Base-by-base conservation (phyloP, 2,113 vertebrate species). In the Chamaetylas fuelleborni region DNA sequence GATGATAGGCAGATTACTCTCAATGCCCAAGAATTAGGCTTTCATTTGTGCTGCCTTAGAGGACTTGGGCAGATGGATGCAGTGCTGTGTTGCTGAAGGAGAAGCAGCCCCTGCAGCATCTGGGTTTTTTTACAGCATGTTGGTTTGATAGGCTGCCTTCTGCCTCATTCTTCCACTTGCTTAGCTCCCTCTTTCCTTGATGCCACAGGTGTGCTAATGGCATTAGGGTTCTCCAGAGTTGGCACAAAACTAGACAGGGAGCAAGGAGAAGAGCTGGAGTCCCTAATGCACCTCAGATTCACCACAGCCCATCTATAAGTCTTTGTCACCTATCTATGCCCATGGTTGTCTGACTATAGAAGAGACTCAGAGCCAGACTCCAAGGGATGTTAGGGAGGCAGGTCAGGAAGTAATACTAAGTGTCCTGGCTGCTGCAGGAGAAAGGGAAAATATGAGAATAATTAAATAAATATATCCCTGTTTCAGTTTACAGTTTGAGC, bases 181-280 rank as follows among this genome's bases (percentile, higher is more conserved):
- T 93, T 56, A 92, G 28, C 38, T 82, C 38, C 43, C 11, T 36
- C 62, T 88, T 92, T 57, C 45, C 54, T 57, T 58, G 36, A 60
- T 26, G 34, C n/a, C 9, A 3, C n/a, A 54, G 56, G 31, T 5
- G 1, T 47, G 42, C 29, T 47, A 50, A 22, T 14, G 53, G 26
- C 51, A 67, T 33, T 0, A 0, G 28, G 29, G 13, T 11, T 78
- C 50, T 67, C 79, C 15, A 6, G 2, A 70, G 20, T 0, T 43
- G 57, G 73, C 58, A 66, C 12, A 88, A 64, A 86, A 79, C 26
- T 64, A 34, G 33, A 19, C 36, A 81, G 31, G 9, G 33, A 77
- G 33, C 3, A 78, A 57, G 8, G 18, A 77, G 36, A 48, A 78
- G 50, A 76, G 26, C 6, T 60, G 50, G 29, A 81, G 33, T 33